Evolutionary conservation across 2,888 invertebrate genomes (phyloP), one percentile per base, ranked within the genome.

Genomic region (Listrodromus nycthemerus): DNA sequence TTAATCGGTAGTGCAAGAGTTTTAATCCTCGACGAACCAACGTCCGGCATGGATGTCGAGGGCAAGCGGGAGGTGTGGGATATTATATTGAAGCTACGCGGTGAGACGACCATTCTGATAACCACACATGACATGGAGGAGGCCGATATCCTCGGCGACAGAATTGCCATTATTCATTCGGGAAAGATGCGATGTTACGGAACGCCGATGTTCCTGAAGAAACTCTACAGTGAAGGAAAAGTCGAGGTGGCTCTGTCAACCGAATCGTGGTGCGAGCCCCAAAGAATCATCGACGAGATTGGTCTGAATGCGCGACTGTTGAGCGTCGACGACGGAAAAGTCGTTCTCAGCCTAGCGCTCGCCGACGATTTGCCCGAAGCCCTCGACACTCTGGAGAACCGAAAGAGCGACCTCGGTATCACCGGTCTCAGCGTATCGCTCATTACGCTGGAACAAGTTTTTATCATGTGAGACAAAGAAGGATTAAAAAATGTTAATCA

Each of bases 121-220:
- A 97, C 97, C 16, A 98, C 98, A 0, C 98, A 99, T 94, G 97
- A 97, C 93, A 98, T 99, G 98, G 98, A 98, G 93, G 98, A 99
- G 93, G 98, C 98, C 3, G 98, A 98, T 93, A 96, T 97, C 61
- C 95, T 99, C 3, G 98, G 98, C 0, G 98, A 99, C 94, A 95
- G 97, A 89, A 97, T 98, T 87, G 98, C 97, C 0, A 98, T 98
- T 85, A 95, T 99, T 93, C 96, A 96, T 87, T 94, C 95, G 79
- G 98, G 98, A 21, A 92, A 92, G 48, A 94, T 98, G 69, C 95
- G 95, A 87, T 97, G 97, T 91, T 96, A 96, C 91, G 98, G 98
- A 33, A 96, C 98, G 1, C 95, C 98, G 0, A 95, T 98, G 94
- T 96, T 96, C 91, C 94, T 99, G 77, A 98, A 98, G 93, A 96